phyloP scores from a whole-genome alignment of 1,140 invertebrate species.

The Drosophila neocordata region DNA sequence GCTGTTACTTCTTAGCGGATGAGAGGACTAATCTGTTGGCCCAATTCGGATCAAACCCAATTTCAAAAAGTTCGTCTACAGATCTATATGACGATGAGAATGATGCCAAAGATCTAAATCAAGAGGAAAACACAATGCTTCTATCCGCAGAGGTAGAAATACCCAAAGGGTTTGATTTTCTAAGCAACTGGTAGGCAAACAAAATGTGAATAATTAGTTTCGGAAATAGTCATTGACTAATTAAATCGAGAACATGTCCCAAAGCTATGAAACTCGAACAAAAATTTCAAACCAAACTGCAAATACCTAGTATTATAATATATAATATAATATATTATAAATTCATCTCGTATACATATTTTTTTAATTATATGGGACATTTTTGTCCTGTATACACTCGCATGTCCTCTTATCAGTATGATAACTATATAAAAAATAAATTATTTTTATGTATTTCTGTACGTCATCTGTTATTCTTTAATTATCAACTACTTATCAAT shows the following conservation, averaged over 20 bases:
- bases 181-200: constrained; percentile 69
- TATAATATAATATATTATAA: no score
- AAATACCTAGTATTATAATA: neutral
- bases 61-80: constrained; percentile 19
- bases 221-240: neutral
- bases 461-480: neutral
- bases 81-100: constrained; percentile 47
- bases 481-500: neutral
- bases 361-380: neutral
- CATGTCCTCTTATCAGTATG: neutral
- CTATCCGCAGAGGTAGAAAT: constrained; percentile 54
- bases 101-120: constrained; percentile 35
- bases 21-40: constrained; percentile 28
- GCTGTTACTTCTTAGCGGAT: neutral
- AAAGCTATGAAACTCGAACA: neutral
- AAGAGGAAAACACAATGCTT: constrained; percentile 49
- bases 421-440: neutral
- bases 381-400: neutral
- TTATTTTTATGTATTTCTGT: constrained; percentile 8
- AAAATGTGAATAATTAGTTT: neutral
- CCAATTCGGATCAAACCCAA: constrained; percentile 27
- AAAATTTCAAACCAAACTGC: neutral
- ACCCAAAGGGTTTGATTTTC: constrained; percentile 76
- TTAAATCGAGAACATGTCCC: no score
- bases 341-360: constrained; percentile 2